A percentile compares a stretch with the other conserved stretches of the same genome.
Conservation (phyloP, 2,888 invertebrate genomes). For the Leucophenga montana region DNA sequence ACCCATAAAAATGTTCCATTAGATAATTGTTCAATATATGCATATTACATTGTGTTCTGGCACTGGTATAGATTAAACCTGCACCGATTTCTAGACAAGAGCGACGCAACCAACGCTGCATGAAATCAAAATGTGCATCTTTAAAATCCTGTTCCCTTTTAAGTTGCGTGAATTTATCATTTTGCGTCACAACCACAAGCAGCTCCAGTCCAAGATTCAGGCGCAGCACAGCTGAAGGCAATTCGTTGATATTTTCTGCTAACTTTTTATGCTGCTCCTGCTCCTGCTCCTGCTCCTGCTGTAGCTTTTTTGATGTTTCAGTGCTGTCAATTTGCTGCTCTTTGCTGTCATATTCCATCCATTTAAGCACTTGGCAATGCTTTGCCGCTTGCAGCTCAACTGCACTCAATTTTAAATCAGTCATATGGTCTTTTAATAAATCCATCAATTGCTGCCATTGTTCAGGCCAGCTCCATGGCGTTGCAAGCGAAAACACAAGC, state of each 20-base stretch:
- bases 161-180: background rate
- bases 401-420: background rate
- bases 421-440: background rate
- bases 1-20: background rate
- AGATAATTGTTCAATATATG: background rate
- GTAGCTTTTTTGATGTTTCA: background rate
- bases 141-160: background rate
- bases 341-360: background rate
- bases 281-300: too few species aligned
- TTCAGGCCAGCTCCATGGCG: background rate
- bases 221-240: background rate
- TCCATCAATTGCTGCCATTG: background rate
- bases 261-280: too few species aligned
- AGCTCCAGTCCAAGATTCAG: background rate
- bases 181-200: conserved; percentile 2
- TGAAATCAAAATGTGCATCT: conserved; percentile 13
- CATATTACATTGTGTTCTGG: background rate
- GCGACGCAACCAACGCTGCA: conserved; percentile 11
- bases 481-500: conserved; percentile 4
- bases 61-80: conserved; percentile 17
- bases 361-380: background rate
- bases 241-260: background rate
- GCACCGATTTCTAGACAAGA: conserved; percentile 8
- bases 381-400: background rate
- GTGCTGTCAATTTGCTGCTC: background rate